Base-by-base conservation (phyloP, 2,797 vertebrate species). In the Sebastes paucispinis region DNA sequence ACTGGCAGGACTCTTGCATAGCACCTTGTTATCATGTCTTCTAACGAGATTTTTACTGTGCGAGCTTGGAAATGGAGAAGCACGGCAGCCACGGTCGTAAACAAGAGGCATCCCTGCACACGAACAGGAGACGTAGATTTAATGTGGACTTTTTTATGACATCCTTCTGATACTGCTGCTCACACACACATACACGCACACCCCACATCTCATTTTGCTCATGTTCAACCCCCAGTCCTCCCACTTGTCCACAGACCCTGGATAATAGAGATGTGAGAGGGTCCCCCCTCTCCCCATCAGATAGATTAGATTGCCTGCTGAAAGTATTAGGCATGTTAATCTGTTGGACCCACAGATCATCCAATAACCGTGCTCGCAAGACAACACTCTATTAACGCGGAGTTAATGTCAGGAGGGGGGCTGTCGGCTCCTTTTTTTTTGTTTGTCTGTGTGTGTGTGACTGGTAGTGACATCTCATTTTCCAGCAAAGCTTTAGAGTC, bases 261-360 rank as follows among this genome's bases (percentile, higher is more conserved):
- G 77, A 86, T 91, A 94, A 93, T 93, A 87, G 88, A 93, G 82
- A 88, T 83, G 89, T 91, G 90, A 91, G 86, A 88, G 87, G 60
- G 50, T 64, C 8, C 47, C 47, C 73, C 25, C 68, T n/a, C 54
- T 69, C 29, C 70, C 25, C 54, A 73, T 69, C 64, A 77, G 24
- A 47, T 52, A 79, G 60, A 84, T 95, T 91, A 94, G 92, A 93
- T 92, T 92, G 94, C 89, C 93, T 92, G 94, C 92, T 94, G 92
- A 94, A 90, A 91, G 93, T 93, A 95, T 96, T 95, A 95, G 81
- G 89, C 90, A 93, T 94, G 94, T 94, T 96, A 96, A 96, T 96
- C 95, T 96, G 93, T 94, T 95, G 93, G 94, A 92, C 89, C 94
- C 93, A 93, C 94, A 96, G 95, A 94, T 96, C 95, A 93, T 94